phyloP scores from a whole-genome alignment of 2,113 vertebrate species.

The Charadrius vociferus region DNA sequence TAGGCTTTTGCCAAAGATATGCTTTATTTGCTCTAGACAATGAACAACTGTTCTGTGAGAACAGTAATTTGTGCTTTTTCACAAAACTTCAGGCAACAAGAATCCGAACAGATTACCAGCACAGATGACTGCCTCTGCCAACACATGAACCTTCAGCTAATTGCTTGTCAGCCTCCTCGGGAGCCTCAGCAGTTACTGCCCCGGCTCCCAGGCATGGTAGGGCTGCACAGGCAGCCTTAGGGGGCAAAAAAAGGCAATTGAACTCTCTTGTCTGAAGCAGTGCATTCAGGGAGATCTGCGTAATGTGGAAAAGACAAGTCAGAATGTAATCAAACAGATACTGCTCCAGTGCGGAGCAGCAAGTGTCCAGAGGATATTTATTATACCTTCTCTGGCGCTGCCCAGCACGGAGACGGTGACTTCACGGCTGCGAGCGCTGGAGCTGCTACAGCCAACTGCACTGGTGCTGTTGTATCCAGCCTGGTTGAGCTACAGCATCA shows the following conservation, averaged over 20 bases:
- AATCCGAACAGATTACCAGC: not conserved
- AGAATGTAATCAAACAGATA: not conserved
- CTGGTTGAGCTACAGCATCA: not conserved
- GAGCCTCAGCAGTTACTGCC: not conserved
- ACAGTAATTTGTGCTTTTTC: not conserved
- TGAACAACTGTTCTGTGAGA: not conserved
- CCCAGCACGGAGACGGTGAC: not conserved
- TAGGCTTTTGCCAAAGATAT: not conserved
- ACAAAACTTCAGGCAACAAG: not conserved
- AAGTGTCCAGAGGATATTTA: not conserved
- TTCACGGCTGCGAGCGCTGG: fast-evolving
- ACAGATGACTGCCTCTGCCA: not conserved
- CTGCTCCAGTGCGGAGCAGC: not conserved
- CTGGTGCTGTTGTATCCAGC: not conserved
- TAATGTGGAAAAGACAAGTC: not conserved
- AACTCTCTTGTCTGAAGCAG: not conserved
- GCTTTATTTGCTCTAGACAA: not conserved
- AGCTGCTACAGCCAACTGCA: not conserved
- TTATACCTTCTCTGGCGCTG: fast-evolving
- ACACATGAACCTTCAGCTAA: not conserved
- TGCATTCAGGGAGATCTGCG: not conserved
- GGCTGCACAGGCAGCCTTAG: not conserved
- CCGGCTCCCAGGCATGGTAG: fast-evolving
- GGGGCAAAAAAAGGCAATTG: not conserved
- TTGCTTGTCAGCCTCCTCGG: not conserved